Conservation (phyloP, 2,113 vertebrate species). For the Fregata magnificens region DNA sequence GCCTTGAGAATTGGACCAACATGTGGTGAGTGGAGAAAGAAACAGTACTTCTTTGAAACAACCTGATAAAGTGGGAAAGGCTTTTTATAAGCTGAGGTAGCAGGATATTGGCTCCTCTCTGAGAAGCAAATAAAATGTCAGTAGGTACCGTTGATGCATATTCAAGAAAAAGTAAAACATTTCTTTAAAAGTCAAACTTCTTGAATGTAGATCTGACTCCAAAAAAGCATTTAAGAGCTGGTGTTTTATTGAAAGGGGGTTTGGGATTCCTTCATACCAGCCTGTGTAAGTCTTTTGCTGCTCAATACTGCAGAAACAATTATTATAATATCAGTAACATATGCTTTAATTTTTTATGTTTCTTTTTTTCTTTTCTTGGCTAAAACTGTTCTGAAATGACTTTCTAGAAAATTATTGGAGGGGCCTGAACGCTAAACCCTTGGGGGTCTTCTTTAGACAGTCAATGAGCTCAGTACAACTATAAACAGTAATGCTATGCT, state of each 20-base stretch:
- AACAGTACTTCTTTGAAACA: background rate
- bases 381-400: background rate
- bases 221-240: background rate
- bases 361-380: background rate
- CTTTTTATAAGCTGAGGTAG: background rate
- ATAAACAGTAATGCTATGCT: background rate
- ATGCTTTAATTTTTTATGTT: fast-evolving
- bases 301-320: background rate
- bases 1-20: background rate
- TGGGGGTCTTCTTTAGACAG: background rate
- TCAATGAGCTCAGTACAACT: background rate
- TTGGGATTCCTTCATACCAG: background rate
- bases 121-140: background rate
- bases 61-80: background rate
- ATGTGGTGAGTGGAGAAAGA: background rate
- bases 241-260: background rate
- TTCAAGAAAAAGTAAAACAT: background rate
- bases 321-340: background rate
- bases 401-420: background rate
- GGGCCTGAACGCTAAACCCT: fast-evolving
- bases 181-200: background rate
- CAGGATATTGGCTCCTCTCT: background rate
- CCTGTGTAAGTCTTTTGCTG: background rate
- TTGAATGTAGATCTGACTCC: background rate
- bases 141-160: fast-evolving